Conservation (phyloP, 2,888 invertebrate species). For the Agapostemon virescens region DNA sequence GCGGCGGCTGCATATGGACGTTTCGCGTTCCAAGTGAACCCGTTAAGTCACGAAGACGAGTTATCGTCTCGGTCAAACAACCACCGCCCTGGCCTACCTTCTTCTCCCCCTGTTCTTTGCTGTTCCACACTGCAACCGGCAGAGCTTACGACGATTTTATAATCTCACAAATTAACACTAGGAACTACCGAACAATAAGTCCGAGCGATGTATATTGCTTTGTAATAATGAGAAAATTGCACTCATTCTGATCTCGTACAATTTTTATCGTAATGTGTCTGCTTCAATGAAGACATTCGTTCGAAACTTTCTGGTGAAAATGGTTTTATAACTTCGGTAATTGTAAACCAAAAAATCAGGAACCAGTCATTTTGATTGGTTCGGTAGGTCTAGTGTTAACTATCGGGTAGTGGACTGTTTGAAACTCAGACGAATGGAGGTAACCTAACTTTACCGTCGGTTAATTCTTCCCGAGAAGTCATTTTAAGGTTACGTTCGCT, state of each 20-base stretch:
- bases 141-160: background rate
- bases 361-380: no score
- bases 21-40: conserved; percentile 26
- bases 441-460: background rate
- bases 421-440: background rate
- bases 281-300: no score
- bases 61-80: conserved; percentile 9
- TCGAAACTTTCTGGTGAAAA: no score
- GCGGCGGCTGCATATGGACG: conserved; percentile 28
- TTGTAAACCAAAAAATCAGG: no score
- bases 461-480: background rate
- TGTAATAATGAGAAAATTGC: no score
- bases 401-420: background rate
- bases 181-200: no score
- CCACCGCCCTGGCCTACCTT: background rate
- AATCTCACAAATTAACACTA: background rate
- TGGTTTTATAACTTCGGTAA: no score
- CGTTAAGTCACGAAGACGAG: conserved; percentile 33
- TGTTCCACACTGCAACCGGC: background rate
- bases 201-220: no score
- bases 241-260: no score
- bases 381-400: no score
- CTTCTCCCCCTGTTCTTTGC: background rate
- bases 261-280: no score
- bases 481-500: background rate